Conservation (phyloP, 2,113 vertebrate genomes). For the Semnornis frantzii region DNA sequence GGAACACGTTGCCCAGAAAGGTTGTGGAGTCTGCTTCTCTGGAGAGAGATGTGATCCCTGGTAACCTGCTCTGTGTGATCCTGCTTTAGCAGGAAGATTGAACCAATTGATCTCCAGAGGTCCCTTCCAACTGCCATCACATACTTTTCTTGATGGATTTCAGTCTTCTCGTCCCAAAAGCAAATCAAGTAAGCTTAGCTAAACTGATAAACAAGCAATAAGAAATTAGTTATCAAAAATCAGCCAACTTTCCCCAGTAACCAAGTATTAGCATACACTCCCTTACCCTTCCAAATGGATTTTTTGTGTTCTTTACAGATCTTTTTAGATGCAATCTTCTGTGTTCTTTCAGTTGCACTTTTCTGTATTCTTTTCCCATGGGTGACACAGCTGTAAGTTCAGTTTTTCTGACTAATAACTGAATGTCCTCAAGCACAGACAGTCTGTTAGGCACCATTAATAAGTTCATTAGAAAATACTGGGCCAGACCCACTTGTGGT, state of each 20-base stretch:
- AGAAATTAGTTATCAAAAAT: background rate
- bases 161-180: background rate
- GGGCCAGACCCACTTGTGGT: background rate
- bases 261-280: background rate
- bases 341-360: background rate
- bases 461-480: background rate
- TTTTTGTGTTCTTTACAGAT: background rate
- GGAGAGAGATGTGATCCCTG: no score
- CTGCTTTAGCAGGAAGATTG: no score
- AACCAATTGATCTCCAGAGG: no score
- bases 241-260: background rate
- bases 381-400: slow-evolving; percentile 5
- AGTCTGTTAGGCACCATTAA: slow-evolving; percentile 28
- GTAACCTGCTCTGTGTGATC: no score
- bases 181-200: background rate
- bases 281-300: slow-evolving; percentile 20
- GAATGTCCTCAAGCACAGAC: slow-evolving; percentile 23
- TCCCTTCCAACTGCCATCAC: background rate
- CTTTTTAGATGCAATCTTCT: background rate
- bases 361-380: background rate
- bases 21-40: no score
- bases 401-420: slow-evolving; percentile 34
- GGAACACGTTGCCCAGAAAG: no score
- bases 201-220: background rate
- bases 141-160: background rate